These are phyloP conservation scores for Hydrochoerus hydrochaeris DNA, from an alignment of 2,113 vertebrate species.

Conservation along the genomic window DNA sequence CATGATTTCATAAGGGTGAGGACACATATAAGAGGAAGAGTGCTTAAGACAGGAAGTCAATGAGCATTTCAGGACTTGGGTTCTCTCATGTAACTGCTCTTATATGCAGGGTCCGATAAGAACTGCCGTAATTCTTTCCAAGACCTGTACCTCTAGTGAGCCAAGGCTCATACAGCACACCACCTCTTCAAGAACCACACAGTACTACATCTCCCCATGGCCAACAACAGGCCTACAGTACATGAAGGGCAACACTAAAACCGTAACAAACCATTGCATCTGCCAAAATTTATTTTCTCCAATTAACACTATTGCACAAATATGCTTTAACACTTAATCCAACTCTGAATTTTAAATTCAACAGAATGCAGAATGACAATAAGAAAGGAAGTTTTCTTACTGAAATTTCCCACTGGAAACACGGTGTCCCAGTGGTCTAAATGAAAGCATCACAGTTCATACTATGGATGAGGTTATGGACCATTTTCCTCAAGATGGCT, in stretches of 20 bases:
- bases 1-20: neutral
- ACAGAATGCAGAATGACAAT: neutral
- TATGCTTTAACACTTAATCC: neutral
- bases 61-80: no score
- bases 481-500: neutral
- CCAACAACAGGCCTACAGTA: fast-evolving
- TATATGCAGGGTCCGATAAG: neutral
- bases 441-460: neutral
- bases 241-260: neutral
- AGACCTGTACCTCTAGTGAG: fast-evolving
- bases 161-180: neutral
- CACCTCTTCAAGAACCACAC: neutral
- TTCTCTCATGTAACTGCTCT: neutral
- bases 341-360: neutral
- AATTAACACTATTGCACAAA: neutral
- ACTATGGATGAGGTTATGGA: neutral
- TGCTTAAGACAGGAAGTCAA: no score
- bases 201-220: no score
- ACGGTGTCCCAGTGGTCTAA: no score
- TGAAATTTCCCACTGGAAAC: neutral
- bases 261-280: neutral
- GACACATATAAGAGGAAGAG: neutral
- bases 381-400: neutral
- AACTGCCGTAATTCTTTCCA: neutral
- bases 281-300: neutral